Conservation (phyloP, 1,140 invertebrate species). For the Drosophila baimaii region DNA sequence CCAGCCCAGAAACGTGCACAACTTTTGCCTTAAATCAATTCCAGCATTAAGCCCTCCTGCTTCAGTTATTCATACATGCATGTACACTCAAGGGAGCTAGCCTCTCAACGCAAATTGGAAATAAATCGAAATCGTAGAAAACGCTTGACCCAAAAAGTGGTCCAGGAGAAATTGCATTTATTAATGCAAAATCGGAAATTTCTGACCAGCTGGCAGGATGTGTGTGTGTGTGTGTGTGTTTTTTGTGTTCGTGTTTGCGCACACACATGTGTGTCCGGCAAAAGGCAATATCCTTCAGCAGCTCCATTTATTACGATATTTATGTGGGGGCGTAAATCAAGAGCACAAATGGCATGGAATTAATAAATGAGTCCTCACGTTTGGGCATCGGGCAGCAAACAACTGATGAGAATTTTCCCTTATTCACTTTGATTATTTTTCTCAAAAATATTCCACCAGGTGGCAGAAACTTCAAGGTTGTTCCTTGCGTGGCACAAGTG, state of each 20-base stretch:
- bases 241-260: conserved; percentile 11
- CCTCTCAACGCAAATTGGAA: conserved; percentile 23
- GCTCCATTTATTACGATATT: conserved; percentile 78
- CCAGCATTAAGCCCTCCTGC: not conserved
- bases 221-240: not conserved
- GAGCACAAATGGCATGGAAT: conserved; percentile 79
- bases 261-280: conserved; percentile 40
- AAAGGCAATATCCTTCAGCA: conserved; percentile 56
- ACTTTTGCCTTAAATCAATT: not conserved
- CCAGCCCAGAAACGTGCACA: not conserved
- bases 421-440: conserved; percentile 36
- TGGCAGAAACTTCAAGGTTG: not conserved
- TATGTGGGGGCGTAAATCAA: conserved; percentile 76
- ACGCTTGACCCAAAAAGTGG: conserved; percentile 39
- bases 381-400: conserved; percentile 7
- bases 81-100: conserved; percentile 1
- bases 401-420: conserved; percentile 32
- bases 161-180: conserved; percentile 57
- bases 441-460: conserved; percentile 16
- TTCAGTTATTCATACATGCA: conserved; percentile 16
- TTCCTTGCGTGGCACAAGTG: not conserved
- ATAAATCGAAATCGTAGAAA: conserved; percentile 44
- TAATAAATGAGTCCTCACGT: conserved; percentile 74
- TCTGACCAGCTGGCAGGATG: conserved; percentile 37
- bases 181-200: conserved; percentile 72